A percentile compares a stretch with the other conserved stretches of the same genome.
These are phyloP conservation scores for Danio choprae DNA, from an alignment of 2,797 vertebrate species.

Conservation along the genomic window DNA sequence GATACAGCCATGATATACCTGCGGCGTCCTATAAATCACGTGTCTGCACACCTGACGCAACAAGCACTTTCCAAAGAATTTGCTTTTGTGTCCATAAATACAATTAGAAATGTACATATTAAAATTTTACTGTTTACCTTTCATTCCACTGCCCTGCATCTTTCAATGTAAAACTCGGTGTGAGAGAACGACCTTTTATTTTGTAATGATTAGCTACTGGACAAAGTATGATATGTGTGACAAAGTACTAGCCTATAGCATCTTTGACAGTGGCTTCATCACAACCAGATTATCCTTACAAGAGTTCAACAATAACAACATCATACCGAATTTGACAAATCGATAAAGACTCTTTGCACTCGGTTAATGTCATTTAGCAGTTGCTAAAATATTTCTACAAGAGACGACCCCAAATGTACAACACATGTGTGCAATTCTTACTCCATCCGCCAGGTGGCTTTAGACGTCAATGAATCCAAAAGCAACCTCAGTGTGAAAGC, in stretches of 20 bases:
- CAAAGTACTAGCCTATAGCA: background rate
- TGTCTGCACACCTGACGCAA: too few species aligned
- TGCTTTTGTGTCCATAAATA: too few species aligned
- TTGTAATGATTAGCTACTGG: background rate
- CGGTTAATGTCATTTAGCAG: background rate
- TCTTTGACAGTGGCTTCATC: background rate
- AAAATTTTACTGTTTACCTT: background rate
- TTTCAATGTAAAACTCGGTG: background rate
- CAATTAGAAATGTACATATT: too few species aligned
- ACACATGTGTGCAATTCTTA: background rate
- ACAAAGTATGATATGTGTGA: background rate
- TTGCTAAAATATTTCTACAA: background rate
- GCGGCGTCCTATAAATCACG: too few species aligned
- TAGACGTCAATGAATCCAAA: background rate
- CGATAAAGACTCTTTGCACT: background rate
- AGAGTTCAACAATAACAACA: background rate
- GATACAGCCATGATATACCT: too few species aligned
- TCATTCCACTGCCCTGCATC: background rate
- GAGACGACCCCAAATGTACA: background rate
- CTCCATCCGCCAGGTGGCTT: constrained; percentile 3
- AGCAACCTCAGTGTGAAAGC: background rate
- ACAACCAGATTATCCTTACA: background rate
- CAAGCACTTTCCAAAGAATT: too few species aligned
- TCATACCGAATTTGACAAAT: background rate
- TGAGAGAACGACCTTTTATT: background rate